Evolutionary conservation across 1,140 invertebrate genomes (phyloP).

Genomic region (Musca vetustissima): DNA sequence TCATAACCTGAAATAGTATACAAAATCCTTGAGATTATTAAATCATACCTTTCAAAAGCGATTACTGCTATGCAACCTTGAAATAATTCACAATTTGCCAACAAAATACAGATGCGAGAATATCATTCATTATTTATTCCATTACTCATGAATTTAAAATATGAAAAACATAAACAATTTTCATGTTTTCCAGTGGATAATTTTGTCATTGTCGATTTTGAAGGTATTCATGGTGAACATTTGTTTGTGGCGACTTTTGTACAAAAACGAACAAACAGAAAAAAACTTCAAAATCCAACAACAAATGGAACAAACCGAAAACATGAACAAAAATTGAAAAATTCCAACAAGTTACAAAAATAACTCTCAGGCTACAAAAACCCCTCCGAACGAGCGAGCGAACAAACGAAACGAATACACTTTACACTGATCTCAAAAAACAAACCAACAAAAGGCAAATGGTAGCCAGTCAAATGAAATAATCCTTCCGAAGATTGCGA

Average conservation of each 20-base stretch:
- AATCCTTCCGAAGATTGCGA: slow-evolving; percentile 9
- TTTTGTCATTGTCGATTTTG: background rate
- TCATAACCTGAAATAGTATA: too few relatives aligned
- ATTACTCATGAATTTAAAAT: slow-evolving; percentile 21
- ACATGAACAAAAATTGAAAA: slow-evolving; percentile 23
- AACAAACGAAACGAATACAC: background rate
- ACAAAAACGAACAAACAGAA: too few relatives aligned
- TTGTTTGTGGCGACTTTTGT: background rate
- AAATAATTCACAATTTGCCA: background rate
- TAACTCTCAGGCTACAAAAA: slow-evolving; percentile 9
- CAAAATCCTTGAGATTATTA: too few relatives aligned
- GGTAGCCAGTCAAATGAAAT: background rate
- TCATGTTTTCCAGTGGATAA: slow-evolving; percentile 3
- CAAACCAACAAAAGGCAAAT: too few relatives aligned
- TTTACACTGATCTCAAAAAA: background rate
- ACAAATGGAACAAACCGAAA: background rate
- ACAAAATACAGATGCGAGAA: background rate
- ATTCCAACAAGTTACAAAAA: slow-evolving; percentile 26
- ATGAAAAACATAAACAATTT: slow-evolving; percentile 24
- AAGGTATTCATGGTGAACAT: too few relatives aligned
- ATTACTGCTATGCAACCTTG: too few relatives aligned
- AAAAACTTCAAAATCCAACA: background rate
- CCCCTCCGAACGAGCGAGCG: too few relatives aligned
- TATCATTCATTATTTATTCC: slow-evolving; percentile 18
- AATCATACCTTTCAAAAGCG: too few relatives aligned